Percentiles rank a stretch among this genome's conserved stretches.
Conservation (phyloP, 2,113 vertebrate species). For the Aleadryas rufinucha region DNA sequence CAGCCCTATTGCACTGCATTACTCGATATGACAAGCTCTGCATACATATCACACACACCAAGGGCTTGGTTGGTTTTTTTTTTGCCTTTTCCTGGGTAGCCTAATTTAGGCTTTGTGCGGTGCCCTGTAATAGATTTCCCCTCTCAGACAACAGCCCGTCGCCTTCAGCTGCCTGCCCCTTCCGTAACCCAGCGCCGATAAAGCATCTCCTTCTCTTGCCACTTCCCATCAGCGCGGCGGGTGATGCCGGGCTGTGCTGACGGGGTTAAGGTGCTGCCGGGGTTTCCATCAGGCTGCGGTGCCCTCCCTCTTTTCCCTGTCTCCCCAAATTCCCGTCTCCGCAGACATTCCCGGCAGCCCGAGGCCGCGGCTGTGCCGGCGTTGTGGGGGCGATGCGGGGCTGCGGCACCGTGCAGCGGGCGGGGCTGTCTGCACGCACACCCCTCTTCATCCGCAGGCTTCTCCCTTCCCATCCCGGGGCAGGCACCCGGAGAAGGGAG, state of each 20-base stretch:
- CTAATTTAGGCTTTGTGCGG: constrained; percentile 24
- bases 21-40: constrained; percentile 11
- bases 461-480: fast-evolving
- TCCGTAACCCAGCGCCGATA: background rate
- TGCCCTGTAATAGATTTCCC: constrained; percentile 29
- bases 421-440: fast-evolving
- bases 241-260: background rate
- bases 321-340: background rate
- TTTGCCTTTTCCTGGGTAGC: background rate
- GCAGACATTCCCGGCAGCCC: background rate
- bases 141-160: background rate
- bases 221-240: background rate
- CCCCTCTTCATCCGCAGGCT: fast-evolving
- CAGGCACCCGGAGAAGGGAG: background rate
- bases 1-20: constrained; percentile 2
- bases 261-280: background rate
- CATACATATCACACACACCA: constrained; percentile 31
- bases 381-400: background rate
- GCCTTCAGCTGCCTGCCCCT: background rate
- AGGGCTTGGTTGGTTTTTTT: background rate
- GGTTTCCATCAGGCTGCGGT: background rate
- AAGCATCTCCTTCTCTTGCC: background rate
- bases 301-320: background rate
- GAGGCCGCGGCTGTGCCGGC: background rate
- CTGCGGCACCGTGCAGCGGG: background rate